Percentiles rank a stretch among this genome's conserved stretches.
These are phyloP conservation scores for Rhizomys pruinosus DNA, from an alignment of 2,113 vertebrate genomes.

Conservation along the genomic window DNA sequence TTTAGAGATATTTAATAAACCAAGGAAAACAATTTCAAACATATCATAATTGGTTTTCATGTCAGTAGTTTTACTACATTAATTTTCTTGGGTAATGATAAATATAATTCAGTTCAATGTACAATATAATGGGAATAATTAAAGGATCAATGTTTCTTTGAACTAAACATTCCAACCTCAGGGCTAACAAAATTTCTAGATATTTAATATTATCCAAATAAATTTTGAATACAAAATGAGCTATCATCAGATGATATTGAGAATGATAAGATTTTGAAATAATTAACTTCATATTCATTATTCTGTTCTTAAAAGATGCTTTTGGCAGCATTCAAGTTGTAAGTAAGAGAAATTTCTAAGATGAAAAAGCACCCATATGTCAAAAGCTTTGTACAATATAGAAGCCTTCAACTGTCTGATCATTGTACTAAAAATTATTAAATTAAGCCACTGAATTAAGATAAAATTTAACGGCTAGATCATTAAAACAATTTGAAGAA, in stretches of 20 bases:
- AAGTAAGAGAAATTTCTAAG: slow-evolving; percentile 49
- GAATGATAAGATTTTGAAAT: slow-evolving; percentile 60
- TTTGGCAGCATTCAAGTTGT: slow-evolving; percentile 49
- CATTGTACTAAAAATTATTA: slow-evolving; percentile 68
- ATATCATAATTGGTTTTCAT: slow-evolving; percentile 65
- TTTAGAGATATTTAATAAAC: slow-evolving; percentile 69
- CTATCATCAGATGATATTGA: slow-evolving; percentile 55
- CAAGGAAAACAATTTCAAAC: slow-evolving; percentile 54
- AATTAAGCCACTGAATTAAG: slow-evolving; percentile 34
- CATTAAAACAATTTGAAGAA: slow-evolving; percentile 65
- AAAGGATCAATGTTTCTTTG: slow-evolving; percentile 75
- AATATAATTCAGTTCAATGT: slow-evolving; percentile 72
- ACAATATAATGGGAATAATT: slow-evolving; percentile 75
- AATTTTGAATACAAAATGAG: slow-evolving; percentile 73
- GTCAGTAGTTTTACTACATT: slow-evolving; percentile 71
- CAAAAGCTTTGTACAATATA: slow-evolving; percentile 50
- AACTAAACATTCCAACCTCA: slow-evolving; percentile 75
- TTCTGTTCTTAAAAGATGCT: slow-evolving; percentile 64
- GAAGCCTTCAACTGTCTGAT: slow-evolving; percentile 31
- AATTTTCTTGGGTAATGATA: slow-evolving; percentile 73
- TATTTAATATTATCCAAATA: slow-evolving; percentile 72
- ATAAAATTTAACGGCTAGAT: slow-evolving; percentile 52
- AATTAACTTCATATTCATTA: slow-evolving; percentile 73
- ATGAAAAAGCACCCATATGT: slow-evolving; percentile 62
- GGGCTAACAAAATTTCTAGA: slow-evolving; percentile 72